A percentile compares a stretch with the other conserved stretches of the same genome.
Evolutionary conservation across 64 coral and sea anemone species (phyloP).

Genomic region (Cladopsammia gracilis): DNA sequence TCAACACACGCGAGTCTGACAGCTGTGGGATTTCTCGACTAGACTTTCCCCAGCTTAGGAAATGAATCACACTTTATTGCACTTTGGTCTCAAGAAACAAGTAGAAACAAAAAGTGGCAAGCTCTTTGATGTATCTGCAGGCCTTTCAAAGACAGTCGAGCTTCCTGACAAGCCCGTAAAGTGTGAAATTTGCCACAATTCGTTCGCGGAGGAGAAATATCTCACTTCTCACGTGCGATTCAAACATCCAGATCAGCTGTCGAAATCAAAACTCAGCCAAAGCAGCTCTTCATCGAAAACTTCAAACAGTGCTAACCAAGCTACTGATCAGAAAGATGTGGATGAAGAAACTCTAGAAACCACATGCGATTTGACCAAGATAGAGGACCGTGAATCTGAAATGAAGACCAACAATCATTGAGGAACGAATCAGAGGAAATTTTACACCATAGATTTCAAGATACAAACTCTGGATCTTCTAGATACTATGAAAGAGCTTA

Average conservation of each 20-base stretch:
- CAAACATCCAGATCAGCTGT: constrained; percentile 76
- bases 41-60: constrained; percentile 65
- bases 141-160: constrained; percentile 72
- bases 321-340: constrained; percentile 73
- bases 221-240: constrained; percentile 70
- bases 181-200: constrained; percentile 58
- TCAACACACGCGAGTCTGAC: constrained; percentile 78
- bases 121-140: constrained; percentile 74
- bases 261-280: constrained; percentile 67
- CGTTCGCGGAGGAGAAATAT: constrained; percentile 66
- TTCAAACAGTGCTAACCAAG: constrained; percentile 72
- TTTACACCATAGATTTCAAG: constrained; percentile 78
- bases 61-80: constrained; percentile 83
- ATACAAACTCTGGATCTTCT: constrained; percentile 80
- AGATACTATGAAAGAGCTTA: constrained; percentile 73
- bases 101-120: constrained; percentile 73
- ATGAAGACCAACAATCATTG: constrained; percentile 69
- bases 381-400: constrained; percentile 69
- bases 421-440: constrained; percentile 72
- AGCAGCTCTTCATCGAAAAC: constrained; percentile 61
- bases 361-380: constrained; percentile 73
- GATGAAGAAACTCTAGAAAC: constrained; percentile 70
- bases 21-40: constrained; percentile 73
- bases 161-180: constrained; percentile 67
- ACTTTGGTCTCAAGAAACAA: constrained; percentile 76